Evolutionary conservation across 2,888 invertebrate species (phyloP).

Genomic region (Melanostoma mellinum): DNA sequence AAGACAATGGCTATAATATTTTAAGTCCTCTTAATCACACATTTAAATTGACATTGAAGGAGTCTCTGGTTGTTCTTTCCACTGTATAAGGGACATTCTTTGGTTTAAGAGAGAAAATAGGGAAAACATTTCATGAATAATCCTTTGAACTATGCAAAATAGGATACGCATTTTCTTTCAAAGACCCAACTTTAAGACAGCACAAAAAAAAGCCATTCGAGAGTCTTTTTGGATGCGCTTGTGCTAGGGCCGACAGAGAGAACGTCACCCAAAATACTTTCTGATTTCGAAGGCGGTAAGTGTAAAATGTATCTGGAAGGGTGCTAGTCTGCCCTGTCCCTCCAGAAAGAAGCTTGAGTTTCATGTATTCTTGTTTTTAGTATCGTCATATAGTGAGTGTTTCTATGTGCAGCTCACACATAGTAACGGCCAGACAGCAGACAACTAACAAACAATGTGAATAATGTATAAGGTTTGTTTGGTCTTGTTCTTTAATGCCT

Average conservation of each 20-base stretch:
- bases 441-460: conserved; percentile 62
- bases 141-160: conserved; percentile 47
- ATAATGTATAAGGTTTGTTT: conserved; percentile 67
- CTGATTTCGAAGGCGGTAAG: conserved; percentile 30
- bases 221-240: neutral
- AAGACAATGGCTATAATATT: conserved; percentile 57
- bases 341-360: conserved; percentile 17
- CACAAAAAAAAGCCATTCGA: conserved; percentile 14
- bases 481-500: conserved; percentile 52
- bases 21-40: conserved; percentile 63
- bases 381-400: conserved; percentile 13
- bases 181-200: conserved; percentile 16
- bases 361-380: conserved; percentile 15
- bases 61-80: conserved; percentile 4
- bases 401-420: neutral
- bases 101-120: neutral
- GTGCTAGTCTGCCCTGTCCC: conserved; percentile 3
- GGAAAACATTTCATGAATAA: neutral
- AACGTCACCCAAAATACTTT: conserved; percentile 1
- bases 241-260: conserved; percentile 17
- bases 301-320: conserved; percentile 49
- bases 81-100: neutral
- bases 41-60: conserved; percentile 54
- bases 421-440: conserved; percentile 62
- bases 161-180: conserved; percentile 50